Evolutionary conservation across 2,888 invertebrate species (phyloP), one percentile per base, ranked within the genome.

Genomic region (Rhimphoctona megacephalus): DNA sequence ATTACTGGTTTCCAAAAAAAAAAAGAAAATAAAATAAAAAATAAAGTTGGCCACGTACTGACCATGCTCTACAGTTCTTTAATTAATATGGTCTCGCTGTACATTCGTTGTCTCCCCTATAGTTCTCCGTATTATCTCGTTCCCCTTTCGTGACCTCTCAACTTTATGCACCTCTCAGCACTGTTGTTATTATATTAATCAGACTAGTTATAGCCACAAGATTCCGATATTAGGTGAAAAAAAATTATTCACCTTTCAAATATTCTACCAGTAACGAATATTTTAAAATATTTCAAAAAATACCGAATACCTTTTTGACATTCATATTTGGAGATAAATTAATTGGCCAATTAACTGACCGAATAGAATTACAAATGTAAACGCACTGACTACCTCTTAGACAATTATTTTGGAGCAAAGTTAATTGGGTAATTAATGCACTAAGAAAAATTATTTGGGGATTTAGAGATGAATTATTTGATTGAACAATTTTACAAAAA

Each of bases 21-120:
- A 52, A 54, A 46, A 19, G 19, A 46, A 39, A 66, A 77, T n/a
- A 7, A 70, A 67, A 43, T 39, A 30, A 25, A 54, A 25, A 36
- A 74, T 78, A 85, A 76, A 52, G 81, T 85, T 64, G 43, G 70
- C 80, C 49, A 67, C 76, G 76, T 70, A 72, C 81, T 46, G 69
- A 72, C 43, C 82, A 33, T 33, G 43, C 67, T 30, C 61, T 39
- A 78, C 73, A 43, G 66, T 67, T 49, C 80, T 81, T 86, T 86
- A 86, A 86, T 86, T 83, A 86, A 86, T 86, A 86, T 78, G 73
- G 72, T 83, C 57, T 76, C 70, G 69, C 52, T 77, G 39, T 74
- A 64, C 61, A 72, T 72, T 43, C 67, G 36, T 80, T 64, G 66
- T 22, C 52, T 30, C 61, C 14, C 43, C 14, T 46, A 14, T 57